Evolutionary conservation across 2,113 vertebrate genomes (phyloP).

Genomic region (Oncorhynchus mykiss): DNA sequence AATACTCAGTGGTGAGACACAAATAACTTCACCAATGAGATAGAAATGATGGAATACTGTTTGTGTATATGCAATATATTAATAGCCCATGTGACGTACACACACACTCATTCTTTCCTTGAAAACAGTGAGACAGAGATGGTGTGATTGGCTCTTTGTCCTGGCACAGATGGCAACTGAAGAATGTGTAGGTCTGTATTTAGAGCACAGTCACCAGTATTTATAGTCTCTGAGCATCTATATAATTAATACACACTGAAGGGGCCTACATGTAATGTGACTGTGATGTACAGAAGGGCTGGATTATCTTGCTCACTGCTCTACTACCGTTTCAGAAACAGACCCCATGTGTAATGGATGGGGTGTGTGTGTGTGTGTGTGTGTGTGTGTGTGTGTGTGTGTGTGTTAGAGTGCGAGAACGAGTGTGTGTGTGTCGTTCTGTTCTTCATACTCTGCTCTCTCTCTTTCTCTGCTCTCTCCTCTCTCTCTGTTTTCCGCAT

Average conservation of each 20-base stretch:
- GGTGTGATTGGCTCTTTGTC: not conserved
- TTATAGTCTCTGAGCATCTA: conserved; percentile 11
- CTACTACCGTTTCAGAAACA: too few species aligned
- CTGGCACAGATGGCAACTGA: not conserved
- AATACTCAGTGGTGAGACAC: too few species aligned
- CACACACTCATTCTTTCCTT: too few species aligned
- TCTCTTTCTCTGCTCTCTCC: conserved; percentile 3
- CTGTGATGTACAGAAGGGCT: not conserved
- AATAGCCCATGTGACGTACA: too few species aligned
- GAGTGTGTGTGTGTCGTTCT: not conserved
- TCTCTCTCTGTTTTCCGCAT: conserved; percentile 5
- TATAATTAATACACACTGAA: conserved; percentile 12
- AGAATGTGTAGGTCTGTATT: not conserved
- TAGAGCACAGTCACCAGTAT: not conserved
- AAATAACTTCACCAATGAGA: too few species aligned
- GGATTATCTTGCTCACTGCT: not conserved
- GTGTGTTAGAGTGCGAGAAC: too few species aligned
- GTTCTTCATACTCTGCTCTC: conserved; percentile 1
- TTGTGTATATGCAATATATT: too few species aligned
- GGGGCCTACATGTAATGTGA: not conserved
- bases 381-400: too few species aligned
- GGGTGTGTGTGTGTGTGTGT: too few species aligned
- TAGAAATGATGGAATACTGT: too few species aligned
- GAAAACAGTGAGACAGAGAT: too few species aligned
- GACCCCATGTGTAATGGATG: too few species aligned